These are phyloP conservation scores for Ceyx margarethae DNA, from an alignment of 2,113 vertebrate genomes.

Conservation along the genomic window DNA sequence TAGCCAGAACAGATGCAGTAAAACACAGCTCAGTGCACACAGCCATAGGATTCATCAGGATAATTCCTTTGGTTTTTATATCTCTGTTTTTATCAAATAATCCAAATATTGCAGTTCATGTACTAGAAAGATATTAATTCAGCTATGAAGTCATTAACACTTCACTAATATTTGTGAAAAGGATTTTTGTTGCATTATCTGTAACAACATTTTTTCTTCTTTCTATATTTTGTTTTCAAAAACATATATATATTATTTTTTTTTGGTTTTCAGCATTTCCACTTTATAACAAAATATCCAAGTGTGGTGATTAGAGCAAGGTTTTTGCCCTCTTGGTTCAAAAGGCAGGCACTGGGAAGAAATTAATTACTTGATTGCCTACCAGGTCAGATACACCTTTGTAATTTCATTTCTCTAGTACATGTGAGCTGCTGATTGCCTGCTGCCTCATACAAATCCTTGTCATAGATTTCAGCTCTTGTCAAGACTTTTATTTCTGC, in stretches of 20 bases:
- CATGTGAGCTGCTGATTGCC: neutral
- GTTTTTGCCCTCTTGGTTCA: neutral
- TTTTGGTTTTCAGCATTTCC: neutral
- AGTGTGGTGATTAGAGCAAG: neutral
- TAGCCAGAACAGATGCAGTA: constrained; percentile 19
- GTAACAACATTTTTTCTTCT: neutral
- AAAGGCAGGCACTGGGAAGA: neutral
- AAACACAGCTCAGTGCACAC: neutral
- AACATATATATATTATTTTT: no score
- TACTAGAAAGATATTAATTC: neutral
- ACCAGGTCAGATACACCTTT: neutral
- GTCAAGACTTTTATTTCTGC: neutral
- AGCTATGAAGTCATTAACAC: neutral
- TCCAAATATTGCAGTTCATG: neutral
- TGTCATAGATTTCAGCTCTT: neutral
- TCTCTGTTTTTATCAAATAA: neutral
- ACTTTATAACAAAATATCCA: neutral
- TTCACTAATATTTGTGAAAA: neutral
- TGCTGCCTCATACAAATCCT: neutral
- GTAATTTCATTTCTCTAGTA: neutral
- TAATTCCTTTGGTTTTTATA: neutral
- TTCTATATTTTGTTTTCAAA: neutral
- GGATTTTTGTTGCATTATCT: neutral
- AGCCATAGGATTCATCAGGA: neutral
- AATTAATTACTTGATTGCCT: neutral